Conservation (phyloP, 2,797 vertebrate species). For the Graptemys geographica region DNA sequence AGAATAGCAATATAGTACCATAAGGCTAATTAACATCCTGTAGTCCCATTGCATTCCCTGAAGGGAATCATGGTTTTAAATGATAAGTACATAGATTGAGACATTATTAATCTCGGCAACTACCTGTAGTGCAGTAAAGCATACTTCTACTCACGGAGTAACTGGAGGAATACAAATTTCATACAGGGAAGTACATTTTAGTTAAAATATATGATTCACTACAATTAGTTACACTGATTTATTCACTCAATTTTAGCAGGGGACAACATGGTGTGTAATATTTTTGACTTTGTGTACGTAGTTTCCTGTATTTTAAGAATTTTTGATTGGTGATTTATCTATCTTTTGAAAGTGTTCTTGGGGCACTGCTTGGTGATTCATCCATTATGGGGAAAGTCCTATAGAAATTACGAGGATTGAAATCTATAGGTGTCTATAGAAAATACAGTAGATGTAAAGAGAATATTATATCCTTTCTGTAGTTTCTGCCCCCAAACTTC, state of each 20-base stretch:
- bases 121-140: slow-evolving; percentile 25
- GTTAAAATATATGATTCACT: background rate
- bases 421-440: background rate
- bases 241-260: background rate
- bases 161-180: slow-evolving; percentile 25
- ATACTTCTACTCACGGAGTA: background rate
- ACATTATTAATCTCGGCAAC: slow-evolving; percentile 58
- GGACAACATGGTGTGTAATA: background rate
- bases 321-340: slow-evolving; percentile 18
- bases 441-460: background rate
- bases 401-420: background rate
- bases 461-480: too few species aligned
- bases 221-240: slow-evolving; percentile 39
- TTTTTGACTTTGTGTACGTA: background rate
- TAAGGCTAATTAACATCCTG: slow-evolving; percentile 62
- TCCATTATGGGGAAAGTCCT: background rate
- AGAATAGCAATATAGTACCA: slow-evolving; percentile 23
- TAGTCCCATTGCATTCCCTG: slow-evolving; percentile 41
- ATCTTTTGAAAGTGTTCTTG: slow-evolving; percentile 32
- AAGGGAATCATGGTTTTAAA: slow-evolving; percentile 41
- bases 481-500: too few species aligned
- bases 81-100: slow-evolving; percentile 49
- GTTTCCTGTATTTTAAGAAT: slow-evolving; percentile 37
- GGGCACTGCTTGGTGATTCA: background rate
- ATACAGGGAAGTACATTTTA: background rate